phyloP scores from a whole-genome alignment of 2,888 invertebrate genomes.

The Subacronicta megacephala region DNA sequence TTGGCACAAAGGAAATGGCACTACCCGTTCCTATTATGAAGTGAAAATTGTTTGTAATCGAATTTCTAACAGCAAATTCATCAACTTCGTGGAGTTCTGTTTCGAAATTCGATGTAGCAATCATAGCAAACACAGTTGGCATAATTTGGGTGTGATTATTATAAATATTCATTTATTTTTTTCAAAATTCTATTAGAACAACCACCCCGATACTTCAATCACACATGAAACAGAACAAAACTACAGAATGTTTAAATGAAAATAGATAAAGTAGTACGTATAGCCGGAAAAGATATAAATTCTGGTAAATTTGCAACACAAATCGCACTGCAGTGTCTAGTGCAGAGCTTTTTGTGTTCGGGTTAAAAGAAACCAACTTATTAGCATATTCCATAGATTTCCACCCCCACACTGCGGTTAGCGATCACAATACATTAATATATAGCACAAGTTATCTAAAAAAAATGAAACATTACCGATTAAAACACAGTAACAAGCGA shows the following conservation, averaged over 20 bases:
- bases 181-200: conserved; percentile 22
- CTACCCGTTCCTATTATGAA: conserved; percentile 61
- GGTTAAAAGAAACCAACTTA: conserved; percentile 84
- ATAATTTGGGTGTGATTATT: conserved; percentile 31
- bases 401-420: conserved; percentile 70
- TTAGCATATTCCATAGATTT: conserved; percentile 85
- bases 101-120: conserved; percentile 25
- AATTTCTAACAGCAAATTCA: conserved; percentile 30
- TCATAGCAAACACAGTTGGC: conserved; percentile 28
- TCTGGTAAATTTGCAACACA: conserved; percentile 85
- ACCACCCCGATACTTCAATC: conserved; percentile 23
- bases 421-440: conserved; percentile 57
- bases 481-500: conserved; percentile 80
- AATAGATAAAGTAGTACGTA: conserved; percentile 44
- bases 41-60: conserved; percentile 53
- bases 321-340: conserved; percentile 89
- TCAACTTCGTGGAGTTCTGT: conserved; percentile 29
- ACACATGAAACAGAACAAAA: conserved; percentile 25
- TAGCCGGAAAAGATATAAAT: conserved; percentile 60
- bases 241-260: conserved; percentile 24
- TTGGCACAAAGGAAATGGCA: conserved; percentile 81
- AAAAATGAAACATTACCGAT: conserved; percentile 81
- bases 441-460: conserved; percentile 62
- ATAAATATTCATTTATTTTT: conserved; percentile 25
- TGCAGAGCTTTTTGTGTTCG: conserved; percentile 88